Percentiles rank a stretch among this genome's conserved stretches.
phyloP scores from a whole-genome alignment of 2,113 vertebrate genomes.

The Nannospalax galili region DNA sequence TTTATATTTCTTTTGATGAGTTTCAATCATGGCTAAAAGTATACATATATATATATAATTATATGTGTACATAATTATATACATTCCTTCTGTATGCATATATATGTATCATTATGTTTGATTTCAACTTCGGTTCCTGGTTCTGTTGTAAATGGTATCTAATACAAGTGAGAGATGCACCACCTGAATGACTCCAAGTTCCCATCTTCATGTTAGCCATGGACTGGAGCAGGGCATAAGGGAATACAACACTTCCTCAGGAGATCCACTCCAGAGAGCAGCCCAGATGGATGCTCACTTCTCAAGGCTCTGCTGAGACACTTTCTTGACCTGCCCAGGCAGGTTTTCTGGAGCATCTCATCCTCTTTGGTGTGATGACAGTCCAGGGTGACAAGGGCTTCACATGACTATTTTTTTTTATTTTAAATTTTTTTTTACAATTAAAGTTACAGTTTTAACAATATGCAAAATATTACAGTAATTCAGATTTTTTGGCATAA shows the following conservation, averaged over 20 bases:
- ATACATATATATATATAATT: no score
- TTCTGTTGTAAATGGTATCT: neutral
- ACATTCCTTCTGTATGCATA: neutral
- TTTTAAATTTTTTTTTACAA: no score
- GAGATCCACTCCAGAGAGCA: slow-evolving; percentile 92
- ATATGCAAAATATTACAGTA: no score
- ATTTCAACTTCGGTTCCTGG: neutral
- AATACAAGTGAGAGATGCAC: neutral
- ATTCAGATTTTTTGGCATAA: no score
- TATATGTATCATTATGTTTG: neutral
- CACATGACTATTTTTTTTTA: no score
- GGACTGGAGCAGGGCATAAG: neutral
- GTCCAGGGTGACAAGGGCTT: no score
- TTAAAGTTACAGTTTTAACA: no score
- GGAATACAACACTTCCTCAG: slow-evolving; percentile 74
- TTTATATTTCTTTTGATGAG: neutral
- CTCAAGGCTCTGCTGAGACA: slow-evolving; percentile 90
- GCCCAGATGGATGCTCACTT: slow-evolving; percentile 90
- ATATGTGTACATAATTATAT: no score
- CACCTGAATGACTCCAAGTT: neutral
- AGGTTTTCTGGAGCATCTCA: slow-evolving; percentile 94
- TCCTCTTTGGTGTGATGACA: no score
- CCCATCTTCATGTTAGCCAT: neutral
- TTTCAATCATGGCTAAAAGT: neutral
- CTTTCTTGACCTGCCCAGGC: slow-evolving; percentile 93